phyloP scores from a whole-genome alignment of 2,113 vertebrate genomes.

The Mugil cephalus region DNA sequence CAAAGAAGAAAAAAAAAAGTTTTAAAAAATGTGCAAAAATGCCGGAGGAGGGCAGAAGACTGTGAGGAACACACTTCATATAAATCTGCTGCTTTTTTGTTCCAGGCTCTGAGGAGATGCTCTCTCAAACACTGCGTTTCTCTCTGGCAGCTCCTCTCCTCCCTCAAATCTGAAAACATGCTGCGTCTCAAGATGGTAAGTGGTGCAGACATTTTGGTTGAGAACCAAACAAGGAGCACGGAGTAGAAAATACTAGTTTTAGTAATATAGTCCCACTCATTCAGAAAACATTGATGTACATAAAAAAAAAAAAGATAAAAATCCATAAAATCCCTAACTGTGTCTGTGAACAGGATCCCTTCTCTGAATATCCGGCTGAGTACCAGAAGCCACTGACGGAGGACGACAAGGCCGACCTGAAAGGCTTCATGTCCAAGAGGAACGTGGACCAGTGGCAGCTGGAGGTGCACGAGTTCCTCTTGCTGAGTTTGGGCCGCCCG shows the following conservation, averaged over 20 bases:
- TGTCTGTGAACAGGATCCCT: constrained; percentile 86
- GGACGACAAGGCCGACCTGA: constrained; percentile 69
- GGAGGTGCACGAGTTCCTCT: constrained; percentile 90
- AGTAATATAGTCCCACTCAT: background rate
- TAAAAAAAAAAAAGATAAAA: no score
- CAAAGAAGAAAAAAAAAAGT: no score
- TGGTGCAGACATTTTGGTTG: background rate
- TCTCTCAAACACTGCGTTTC: constrained; percentile 83
- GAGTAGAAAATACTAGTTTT: background rate
- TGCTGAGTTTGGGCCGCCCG: constrained; percentile 78
- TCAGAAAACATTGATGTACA: background rate
- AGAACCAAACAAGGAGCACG: background rate
- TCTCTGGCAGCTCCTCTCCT: constrained; percentile 89
- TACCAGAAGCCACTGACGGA: constrained; percentile 82
- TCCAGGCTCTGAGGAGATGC: constrained; percentile 85
- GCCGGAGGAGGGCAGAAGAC: no score
- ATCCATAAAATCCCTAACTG: accelerated
- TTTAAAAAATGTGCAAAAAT: no score
- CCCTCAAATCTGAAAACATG: constrained; percentile 87
- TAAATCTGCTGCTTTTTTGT: background rate
- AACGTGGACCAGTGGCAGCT: constrained; percentile 85
- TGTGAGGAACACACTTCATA: background rate
- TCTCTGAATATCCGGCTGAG: constrained; percentile 69
- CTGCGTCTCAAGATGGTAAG: constrained; percentile 85
- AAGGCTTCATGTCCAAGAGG: constrained; percentile 78